These are phyloP conservation scores for Rhamphomyia laevipes DNA, from an alignment of 2,888 invertebrate species.

Conservation along the genomic window DNA sequence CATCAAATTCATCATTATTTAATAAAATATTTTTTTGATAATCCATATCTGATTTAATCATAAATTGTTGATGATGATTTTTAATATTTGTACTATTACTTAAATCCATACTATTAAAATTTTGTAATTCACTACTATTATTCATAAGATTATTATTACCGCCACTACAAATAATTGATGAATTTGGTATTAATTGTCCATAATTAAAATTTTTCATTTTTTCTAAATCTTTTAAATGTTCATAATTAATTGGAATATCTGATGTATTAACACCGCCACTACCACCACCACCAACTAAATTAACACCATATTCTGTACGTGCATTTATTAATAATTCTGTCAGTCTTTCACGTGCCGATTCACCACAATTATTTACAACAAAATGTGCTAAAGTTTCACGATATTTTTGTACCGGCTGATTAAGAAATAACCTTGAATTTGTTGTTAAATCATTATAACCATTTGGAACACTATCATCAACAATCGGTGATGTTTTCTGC, in stretches of 20 bases:
- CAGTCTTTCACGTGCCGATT: slow-evolving; percentile 17
- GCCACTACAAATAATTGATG: background rate
- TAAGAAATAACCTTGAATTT: slow-evolving; percentile 17
- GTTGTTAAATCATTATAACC: background rate
- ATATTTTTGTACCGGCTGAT: slow-evolving; percentile 4
- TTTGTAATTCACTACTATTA: background rate
- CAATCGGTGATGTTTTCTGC: slow-evolving; percentile 2
- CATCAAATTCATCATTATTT: slow-evolving; percentile 32
- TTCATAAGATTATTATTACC: background rate
- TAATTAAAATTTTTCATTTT: background rate
- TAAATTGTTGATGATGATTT: slow-evolving; percentile 1
- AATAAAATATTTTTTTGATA: background rate
- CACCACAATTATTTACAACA: slow-evolving; percentile 13
- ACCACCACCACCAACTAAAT: too few species aligned
- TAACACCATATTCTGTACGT: slow-evolving; percentile 1
- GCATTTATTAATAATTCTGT: slow-evolving; percentile 11
- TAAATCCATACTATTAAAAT: background rate
- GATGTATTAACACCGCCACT: too few species aligned
- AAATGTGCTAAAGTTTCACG: slow-evolving; percentile 14
- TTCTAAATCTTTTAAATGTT: too few species aligned
- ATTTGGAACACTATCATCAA: background rate
- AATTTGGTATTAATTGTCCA: background rate
- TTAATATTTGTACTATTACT: background rate
- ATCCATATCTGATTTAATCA: background rate
- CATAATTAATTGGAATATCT: too few species aligned